These are phyloP conservation scores for Anolis carolinensis DNA, from an alignment of 2,113 vertebrate species.

Conservation along the genomic window DNA sequence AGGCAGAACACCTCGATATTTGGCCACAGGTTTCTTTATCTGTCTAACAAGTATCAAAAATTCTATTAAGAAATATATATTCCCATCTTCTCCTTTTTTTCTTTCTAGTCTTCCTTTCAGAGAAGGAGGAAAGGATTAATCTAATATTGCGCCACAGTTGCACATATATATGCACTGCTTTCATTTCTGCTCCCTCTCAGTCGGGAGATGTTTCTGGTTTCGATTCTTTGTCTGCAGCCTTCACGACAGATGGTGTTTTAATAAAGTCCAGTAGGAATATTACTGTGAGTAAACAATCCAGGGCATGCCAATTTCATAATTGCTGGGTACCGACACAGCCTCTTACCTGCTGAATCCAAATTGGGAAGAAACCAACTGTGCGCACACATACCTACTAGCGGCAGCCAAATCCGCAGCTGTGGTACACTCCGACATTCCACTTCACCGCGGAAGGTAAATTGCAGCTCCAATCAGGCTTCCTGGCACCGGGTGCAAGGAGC, in stretches of 20 bases:
- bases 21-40: conserved; percentile 37
- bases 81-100: not conserved
- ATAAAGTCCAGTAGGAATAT: conserved; percentile 99
- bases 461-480: conserved; percentile 78
- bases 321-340: conserved; percentile 97
- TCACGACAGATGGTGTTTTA: conserved; percentile 99
- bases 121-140: conserved; percentile 39
- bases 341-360: conserved; percentile 91
- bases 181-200: not conserved
- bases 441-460: conserved; percentile 84
- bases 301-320: conserved; percentile 98
- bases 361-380: conserved; percentile 81
- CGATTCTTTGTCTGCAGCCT: conserved; percentile 86
- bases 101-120: conserved; percentile 37
- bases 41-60: conserved; percentile 6
- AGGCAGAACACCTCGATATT: conserved; percentile 49
- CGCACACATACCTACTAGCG: conserved; percentile 80
- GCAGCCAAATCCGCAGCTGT: conserved; percentile 94
- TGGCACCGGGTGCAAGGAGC: conserved; percentile 71
- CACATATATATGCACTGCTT: conserved; percentile 1
- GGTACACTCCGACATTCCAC: conserved; percentile 71
- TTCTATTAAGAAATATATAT: not conserved
- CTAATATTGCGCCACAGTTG: conserved; percentile 24
- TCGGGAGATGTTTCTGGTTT: conserved; percentile 67
- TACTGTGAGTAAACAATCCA: conserved; percentile 98